Conservation (phyloP, 2,888 invertebrate genomes). For the Athalia cordata region DNA sequence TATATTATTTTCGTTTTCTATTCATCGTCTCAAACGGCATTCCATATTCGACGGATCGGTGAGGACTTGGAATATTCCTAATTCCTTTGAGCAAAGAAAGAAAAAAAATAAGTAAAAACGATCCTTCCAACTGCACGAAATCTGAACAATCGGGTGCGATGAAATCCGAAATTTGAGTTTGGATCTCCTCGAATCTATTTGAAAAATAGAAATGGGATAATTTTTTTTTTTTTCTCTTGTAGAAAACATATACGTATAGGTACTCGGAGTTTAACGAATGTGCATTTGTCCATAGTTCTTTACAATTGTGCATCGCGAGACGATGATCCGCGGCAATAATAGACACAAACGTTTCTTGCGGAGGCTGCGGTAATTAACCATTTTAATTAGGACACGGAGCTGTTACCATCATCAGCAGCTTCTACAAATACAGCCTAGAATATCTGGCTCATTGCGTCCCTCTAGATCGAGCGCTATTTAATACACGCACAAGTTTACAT, state of each 20-base stretch:
- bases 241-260: background rate
- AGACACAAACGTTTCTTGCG: background rate
- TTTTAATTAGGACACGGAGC: slow-evolving; percentile 54
- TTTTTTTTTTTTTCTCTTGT: background rate
- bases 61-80: background rate
- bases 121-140: too few relatives aligned
- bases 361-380: slow-evolving; percentile 52
- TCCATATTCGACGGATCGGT: background rate
- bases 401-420: slow-evolving; percentile 46
- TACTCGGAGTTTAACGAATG: background rate
- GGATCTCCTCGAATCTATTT: background rate
- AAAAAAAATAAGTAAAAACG: too few relatives aligned
- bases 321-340: background rate
- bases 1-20: background rate
- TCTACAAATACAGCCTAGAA: slow-evolving; percentile 52
- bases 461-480: slow-evolving; percentile 19
- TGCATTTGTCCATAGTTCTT: background rate
- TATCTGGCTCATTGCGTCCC: slow-evolving; percentile 48
- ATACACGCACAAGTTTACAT: background rate
- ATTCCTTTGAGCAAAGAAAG: background rate
- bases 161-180: background rate
- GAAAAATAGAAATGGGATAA: too few relatives aligned
- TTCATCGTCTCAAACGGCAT: background rate
- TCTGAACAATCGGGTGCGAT: too few relatives aligned
- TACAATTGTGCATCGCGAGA: background rate